Conservation (phyloP, 2,888 invertebrate species). For the Congeria kusceri region DNA sequence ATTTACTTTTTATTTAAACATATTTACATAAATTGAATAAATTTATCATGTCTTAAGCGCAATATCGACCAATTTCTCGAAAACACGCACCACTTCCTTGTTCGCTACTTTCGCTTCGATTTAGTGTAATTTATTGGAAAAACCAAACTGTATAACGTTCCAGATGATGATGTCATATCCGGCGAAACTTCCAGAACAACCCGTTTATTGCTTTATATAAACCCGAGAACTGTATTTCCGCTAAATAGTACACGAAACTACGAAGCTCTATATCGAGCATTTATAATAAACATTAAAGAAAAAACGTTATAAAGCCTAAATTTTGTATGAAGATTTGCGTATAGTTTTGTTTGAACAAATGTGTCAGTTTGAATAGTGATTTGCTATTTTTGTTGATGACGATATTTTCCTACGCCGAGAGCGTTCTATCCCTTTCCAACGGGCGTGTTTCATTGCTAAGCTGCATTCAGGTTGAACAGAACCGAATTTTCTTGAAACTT, state of each 20-base stretch:
- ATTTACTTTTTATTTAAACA: too few species aligned
- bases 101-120: conserved; percentile 45
- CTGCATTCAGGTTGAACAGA: conserved; percentile 4
- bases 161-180: conserved; percentile 65
- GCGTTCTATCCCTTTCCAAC: conserved; percentile 6
- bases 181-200: conserved; percentile 67
- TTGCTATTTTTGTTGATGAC: neutral
- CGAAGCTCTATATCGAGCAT: too few species aligned
- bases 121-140: neutral
- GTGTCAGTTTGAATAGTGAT: too few species aligned
- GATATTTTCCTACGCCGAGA: conserved; percentile 36
- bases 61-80: too few species aligned
- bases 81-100: too few species aligned
- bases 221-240: conserved; percentile 4
- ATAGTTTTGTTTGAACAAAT: too few species aligned
- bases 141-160: conserved; percentile 55
- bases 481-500: neutral
- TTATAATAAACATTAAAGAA: too few species aligned
- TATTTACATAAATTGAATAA: too few species aligned
- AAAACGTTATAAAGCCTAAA: too few species aligned
- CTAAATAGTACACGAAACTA: neutral
- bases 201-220: conserved; percentile 10
- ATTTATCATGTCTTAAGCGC: too few species aligned
- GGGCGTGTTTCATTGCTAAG: conserved; percentile 42
- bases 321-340: too few species aligned